Conservation (phyloP, 2,888 invertebrate species). For the Hyalella azteca region DNA sequence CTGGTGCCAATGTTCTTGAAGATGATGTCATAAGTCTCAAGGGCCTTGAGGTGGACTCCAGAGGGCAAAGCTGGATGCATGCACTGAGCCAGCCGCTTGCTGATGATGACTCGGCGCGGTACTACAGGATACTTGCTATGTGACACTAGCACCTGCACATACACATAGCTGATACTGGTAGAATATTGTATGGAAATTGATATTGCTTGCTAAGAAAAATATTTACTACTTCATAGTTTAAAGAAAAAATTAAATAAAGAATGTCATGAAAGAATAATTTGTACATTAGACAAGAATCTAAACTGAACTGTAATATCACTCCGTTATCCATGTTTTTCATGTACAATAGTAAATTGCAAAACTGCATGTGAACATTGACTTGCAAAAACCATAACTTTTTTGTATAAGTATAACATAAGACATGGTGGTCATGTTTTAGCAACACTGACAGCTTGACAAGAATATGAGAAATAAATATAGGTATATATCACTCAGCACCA, state of each 20-base stretch:
- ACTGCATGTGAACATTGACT: too few relatives aligned
- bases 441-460: too few relatives aligned
- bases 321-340: neutral
- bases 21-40: conserved; percentile 89
- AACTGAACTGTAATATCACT: neutral
- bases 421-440: too few relatives aligned
- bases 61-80: conserved; percentile 90
- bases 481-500: too few relatives aligned
- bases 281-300: neutral
- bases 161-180: conserved; percentile 47
- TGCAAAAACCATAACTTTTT: too few relatives aligned
- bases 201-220: neutral
- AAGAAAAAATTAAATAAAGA: neutral
- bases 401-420: too few relatives aligned
- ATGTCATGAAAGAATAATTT: neutral
- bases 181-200: neutral
- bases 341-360: neutral
- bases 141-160: conserved; percentile 74
- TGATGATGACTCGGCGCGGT: conserved; percentile 83
- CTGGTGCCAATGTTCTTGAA: conserved; percentile 86
- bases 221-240: neutral
- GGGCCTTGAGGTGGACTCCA: conserved; percentile 87
- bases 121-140: conserved; percentile 84
- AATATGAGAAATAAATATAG: too few relatives aligned
- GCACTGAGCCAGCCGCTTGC: conserved; percentile 89